Percentiles rank a stretch among this genome's conserved stretches.
These are phyloP conservation scores for Caranx melampygus DNA, from an alignment of 2,113 vertebrate genomes.

Conservation along the genomic window DNA sequence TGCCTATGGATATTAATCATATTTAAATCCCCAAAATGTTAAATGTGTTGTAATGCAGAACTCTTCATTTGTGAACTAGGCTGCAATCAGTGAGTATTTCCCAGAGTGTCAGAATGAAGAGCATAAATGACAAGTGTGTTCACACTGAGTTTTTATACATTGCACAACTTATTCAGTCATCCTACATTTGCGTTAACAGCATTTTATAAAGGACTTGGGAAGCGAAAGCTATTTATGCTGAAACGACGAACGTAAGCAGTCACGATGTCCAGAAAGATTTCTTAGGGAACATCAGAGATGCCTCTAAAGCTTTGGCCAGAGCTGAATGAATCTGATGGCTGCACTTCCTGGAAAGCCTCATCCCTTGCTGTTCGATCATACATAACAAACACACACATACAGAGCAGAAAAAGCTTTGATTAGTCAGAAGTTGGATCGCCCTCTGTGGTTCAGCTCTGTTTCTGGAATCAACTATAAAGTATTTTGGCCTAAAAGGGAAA, in stretches of 20 bases:
- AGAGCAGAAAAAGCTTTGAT: conserved; percentile 57
- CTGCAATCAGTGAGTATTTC: neutral
- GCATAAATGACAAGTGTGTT: neutral
- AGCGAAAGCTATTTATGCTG: neutral
- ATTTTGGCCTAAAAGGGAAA: conserved; percentile 2
- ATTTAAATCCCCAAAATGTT: no score
- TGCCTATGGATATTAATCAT: no score
- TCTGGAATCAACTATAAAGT: conserved; percentile 16
- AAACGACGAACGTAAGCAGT: conserved; percentile 22
- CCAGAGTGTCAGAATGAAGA: neutral
- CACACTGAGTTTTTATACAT: neutral
- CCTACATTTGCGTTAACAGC: neutral
- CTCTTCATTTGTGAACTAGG: neutral
- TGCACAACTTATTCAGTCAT: neutral
- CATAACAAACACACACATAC: neutral
- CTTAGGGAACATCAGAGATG: conserved; percentile 55
- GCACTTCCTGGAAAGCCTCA: conserved; percentile 39
- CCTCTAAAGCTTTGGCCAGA: conserved; percentile 53
- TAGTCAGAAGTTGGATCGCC: conserved; percentile 32
- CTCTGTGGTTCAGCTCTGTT: conserved; percentile 28
- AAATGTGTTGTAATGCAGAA: no score
- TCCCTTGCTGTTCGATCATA: conserved; percentile 29
- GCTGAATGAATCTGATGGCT: conserved; percentile 46
- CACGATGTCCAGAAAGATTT: conserved; percentile 44
- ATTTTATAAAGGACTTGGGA: conserved; percentile 2